Base-by-base conservation (phyloP, 2,888 invertebrate species). In the Orthosia gracilis region DNA sequence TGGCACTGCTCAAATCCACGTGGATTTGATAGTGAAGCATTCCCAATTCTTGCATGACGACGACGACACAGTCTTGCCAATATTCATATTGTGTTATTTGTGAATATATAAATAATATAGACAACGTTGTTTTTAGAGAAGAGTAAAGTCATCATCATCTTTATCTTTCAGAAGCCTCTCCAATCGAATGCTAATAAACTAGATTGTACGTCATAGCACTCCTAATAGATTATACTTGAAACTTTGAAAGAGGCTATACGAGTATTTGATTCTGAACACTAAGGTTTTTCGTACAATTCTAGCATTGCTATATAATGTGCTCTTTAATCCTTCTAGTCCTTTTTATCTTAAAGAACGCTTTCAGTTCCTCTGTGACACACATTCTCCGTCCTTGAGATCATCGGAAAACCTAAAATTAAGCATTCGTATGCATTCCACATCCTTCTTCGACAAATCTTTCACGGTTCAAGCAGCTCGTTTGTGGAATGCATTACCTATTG, bases 21-120 rank as follows among this genome's bases (percentile, higher is more conserved):
- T 81, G 81, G 70, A 47, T 79, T 57, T 31, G 59, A 54, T 59
- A 26, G 4, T 45, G 59, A 68, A 67, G 40, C 74, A 67, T 68
- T 67, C 57, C 31, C 47, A 62, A 74, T 61, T 64, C 54, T 62
- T 21, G 55, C 26, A 54, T 49, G n/a, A 4, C 17, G 13, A n/a
- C n/a, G n/a, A n/a, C n/a, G n/a, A n/a, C n/a, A n/a, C n/a, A 13
- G 50, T 47, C 55, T 69, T 83, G 83, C 70, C 83, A 83, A 79
- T 63, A 57, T 23, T 50, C n/a, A 58, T 50, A 55, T 64, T 55
- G 50, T 59, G 58, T 73, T 58, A 18, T 62, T 40, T 50, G 54
- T 66, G 40, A 57, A 50, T 13, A n/a, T 49, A 13, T 59, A 21
- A 62, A 57, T 5, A 57, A 49, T 23, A 11, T 63, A 18, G 15